Evolutionary conservation across 92 coral and sea anemone genomes (phyloP), one percentile per base, ranked within the genome.

Genomic region (Zoanthus sociatus): DNA sequence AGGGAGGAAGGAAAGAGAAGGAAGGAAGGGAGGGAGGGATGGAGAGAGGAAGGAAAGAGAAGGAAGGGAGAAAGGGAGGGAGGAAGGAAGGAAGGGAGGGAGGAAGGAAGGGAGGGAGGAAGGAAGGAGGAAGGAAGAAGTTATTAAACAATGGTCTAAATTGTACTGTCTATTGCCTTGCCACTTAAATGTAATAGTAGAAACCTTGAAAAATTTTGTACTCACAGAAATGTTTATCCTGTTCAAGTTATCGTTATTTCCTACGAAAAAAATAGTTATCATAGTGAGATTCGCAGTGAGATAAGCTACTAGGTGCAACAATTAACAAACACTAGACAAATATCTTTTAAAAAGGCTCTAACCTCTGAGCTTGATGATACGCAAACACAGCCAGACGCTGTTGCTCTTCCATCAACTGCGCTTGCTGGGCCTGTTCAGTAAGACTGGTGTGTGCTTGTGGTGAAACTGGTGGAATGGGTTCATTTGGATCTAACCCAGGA

Each of bases 301-400:
- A 16, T 47, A 17, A 14, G 11, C 11, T 46, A 46, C 8, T 50
- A 50, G 12, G 9, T 50, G 55, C 55, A 3, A 50, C 7, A 50
- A 50, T 11, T 50, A 11, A 11, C 55, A 50, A 6, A 50, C 10
- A 7, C 55, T 50, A 50, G 10, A 9, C 8, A 71, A 71, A 44
- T 46, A 9, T 37, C 15, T 44, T 44, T 74, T 20, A 74, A 10
- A 42, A 37, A 6, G 78, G 46, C 12, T 44, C 84, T 79, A 42
- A 79, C 84, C 84, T 79, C 46, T 79, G 84, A 32, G 84, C 84
- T 53, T 89, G 94, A 42, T 88, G 94, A 54, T 88, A 92, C 21
- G 94, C 84, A 58, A 86, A 92, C 26, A 88, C 94, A 48, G 94
- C 94, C 75, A 89, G 70, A 55, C 92, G 88, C 88, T 91, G 92